Conservation (phyloP, 2,888 invertebrate species). For the Brachypalpus laphriformis region DNA sequence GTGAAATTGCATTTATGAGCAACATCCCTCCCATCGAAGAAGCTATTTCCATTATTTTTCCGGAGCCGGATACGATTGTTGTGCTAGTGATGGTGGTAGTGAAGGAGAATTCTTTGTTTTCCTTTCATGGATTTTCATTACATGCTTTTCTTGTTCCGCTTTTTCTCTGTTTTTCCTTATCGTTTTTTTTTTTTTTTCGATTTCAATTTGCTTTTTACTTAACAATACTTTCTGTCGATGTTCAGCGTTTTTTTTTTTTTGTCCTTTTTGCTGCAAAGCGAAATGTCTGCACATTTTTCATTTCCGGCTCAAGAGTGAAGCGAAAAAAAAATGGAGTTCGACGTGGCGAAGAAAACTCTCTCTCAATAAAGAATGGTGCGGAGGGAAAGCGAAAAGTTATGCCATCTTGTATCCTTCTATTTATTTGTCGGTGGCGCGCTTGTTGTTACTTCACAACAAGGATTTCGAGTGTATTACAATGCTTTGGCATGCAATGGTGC, state of each 20-base stretch:
- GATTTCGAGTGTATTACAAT: constrained; percentile 16
- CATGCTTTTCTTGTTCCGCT: constrained; percentile 20
- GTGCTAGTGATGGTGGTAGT: too few relatives aligned
- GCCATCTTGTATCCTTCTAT: constrained; percentile 47
- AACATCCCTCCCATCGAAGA: background rate
- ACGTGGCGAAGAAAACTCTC: constrained; percentile 35
- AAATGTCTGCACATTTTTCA: constrained; percentile 63
- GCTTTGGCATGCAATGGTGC: constrained; percentile 15
- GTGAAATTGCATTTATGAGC: constrained; percentile 26
- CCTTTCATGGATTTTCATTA: constrained; percentile 47
- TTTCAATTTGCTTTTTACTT: constrained; percentile 27
- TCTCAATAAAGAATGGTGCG: background rate
- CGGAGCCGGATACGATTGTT: background rate
- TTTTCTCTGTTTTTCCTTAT: constrained; percentile 1
- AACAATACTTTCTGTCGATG: constrained; percentile 41
- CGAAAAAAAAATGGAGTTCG: background rate
- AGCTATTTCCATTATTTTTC: constrained; percentile 59
- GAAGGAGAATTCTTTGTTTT: constrained; percentile 30
- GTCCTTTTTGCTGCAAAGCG: constrained; percentile 13
- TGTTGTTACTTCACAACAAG: constrained; percentile 17
- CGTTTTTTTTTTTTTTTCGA: constrained; percentile 8
- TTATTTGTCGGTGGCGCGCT: constrained; percentile 2
- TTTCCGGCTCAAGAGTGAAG: constrained; percentile 21
- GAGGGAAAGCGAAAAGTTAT: constrained; percentile 28
- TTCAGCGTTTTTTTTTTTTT: constrained; percentile 2